Percentiles rank a stretch among this genome's conserved stretches.
These are phyloP conservation scores for Deilephila elpenor DNA, from an alignment of 2,888 invertebrate species.

Conservation along the genomic window DNA sequence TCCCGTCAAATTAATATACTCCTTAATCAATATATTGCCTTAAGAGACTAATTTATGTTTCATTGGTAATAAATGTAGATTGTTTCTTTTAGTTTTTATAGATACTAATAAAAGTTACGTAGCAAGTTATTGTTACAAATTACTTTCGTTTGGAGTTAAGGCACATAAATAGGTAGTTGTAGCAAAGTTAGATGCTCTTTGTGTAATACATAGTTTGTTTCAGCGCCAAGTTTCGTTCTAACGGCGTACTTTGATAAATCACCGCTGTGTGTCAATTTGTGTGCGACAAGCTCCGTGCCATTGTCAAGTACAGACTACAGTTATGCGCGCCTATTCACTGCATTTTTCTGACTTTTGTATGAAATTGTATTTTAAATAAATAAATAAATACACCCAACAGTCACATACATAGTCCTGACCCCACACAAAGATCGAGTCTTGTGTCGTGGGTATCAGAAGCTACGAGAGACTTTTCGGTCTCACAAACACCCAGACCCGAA, in stretches of 20 bases:
- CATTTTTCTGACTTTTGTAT: too few species aligned
- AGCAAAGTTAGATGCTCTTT: slow-evolving; percentile 29
- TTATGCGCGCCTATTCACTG: not conserved
- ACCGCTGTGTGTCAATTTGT: slow-evolving; percentile 32
- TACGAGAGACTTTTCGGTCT: too few species aligned
- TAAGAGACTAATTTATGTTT: slow-evolving; percentile 6
- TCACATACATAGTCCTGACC: too few species aligned
- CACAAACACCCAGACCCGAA: too few species aligned
- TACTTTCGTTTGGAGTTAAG: slow-evolving; percentile 43
- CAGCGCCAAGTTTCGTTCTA: slow-evolving; percentile 7
- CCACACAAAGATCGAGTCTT: too few species aligned
- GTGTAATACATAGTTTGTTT: slow-evolving; percentile 24
- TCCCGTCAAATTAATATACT: not conserved
- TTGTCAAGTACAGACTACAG: not conserved
- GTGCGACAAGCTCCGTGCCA: not conserved
- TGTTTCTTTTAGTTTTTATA: slow-evolving; percentile 31
- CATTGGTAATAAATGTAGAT: slow-evolving; percentile 14
- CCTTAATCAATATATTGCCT: not conserved
- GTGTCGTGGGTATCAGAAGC: too few species aligned
- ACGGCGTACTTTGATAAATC: slow-evolving; percentile 32
- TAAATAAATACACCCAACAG: too few species aligned
- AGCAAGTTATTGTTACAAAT: slow-evolving; percentile 49
- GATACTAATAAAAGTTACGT: slow-evolving; percentile 45
- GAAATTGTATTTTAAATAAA: too few species aligned
- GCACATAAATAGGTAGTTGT: slow-evolving; percentile 24